Evolutionary conservation across 2,797 vertebrate species (phyloP), one percentile per base, ranked within the genome.

Genomic region (Anomalospiza imberbis): DNA sequence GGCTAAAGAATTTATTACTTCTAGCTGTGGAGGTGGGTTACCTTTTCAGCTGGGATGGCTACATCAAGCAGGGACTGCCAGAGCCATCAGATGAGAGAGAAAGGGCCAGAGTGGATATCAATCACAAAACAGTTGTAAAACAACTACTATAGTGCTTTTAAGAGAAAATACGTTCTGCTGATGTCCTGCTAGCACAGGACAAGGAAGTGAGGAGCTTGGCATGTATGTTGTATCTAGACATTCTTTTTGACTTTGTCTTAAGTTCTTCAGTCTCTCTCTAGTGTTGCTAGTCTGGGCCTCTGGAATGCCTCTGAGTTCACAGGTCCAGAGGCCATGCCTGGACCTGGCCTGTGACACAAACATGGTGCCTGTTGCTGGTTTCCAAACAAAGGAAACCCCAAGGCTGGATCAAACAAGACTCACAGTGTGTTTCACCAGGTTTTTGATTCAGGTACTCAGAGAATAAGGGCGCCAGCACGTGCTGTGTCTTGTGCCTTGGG

Each of bases 1-100:
- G 28, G 87, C 73, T 88, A 51, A 85, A 83, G 75, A 91, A 93
- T 88, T 74, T 83, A 88, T 93, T 91, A 72, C 61, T 50, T 89
- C 50, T 88, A 29, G 34, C 68, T 80, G 68, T 61, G 62, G 75
- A 88, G 68, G 80, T 44, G 50, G 38, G 85, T 89, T 95, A 83
- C 75, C 54, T 83, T 80, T 93, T 65, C 72, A 74, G 50, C 86
- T 83, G 72, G 50, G 76, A 62, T 68, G 90, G 68, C 72, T 91
- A 85, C 83, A 92, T 85, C 61, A 75, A 88, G 38, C 50, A 81
- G 50, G 85, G 65, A 68, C 38, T 68, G 57, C 89, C 75, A 86
- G 67, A 91, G 79, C 58, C 45, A 15, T 57, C 76, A 78, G 87
- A 53, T 72, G 45, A 72, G 50, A 57, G 28, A 90, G 70, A 91